Base-by-base conservation (phyloP, 2,888 invertebrate species). In the Alcis repandata region DNA sequence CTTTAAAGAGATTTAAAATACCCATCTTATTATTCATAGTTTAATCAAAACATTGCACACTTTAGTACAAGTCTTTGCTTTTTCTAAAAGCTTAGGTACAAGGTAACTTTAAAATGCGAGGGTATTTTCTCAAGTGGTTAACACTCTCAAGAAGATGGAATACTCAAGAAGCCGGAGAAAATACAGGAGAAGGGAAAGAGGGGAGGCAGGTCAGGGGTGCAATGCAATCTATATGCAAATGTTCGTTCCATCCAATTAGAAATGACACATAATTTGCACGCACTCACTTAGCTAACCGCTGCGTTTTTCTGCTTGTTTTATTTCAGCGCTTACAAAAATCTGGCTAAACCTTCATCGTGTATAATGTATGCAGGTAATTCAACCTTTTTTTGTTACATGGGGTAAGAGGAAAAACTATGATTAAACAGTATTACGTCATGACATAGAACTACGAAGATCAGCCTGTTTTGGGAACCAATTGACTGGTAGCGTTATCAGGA, bases 191-290 rank as follows among this genome's bases (percentile, higher is more conserved):
- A 27, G 15, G 54, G 41, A 22, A 33, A 10, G n/a, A 40, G 36
- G 20, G 51, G 32, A 27, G 15, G 20, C 53, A n/a, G 56, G 78
- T 66, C 71, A 74, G 82, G 83, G 80, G 77, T 69, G 74, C 79
- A 71, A 75, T 82, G 87, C 90, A 89, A 90, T 90, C 84, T 90
- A 88, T 86, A 90, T 90, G 90, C 87, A 87, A 90, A 90, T 90
- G 81, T 84, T 73, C 78, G 79, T 86, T 84, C 83, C 80, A 79
- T 83, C 79, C 85, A 88, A 88, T 88, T 88, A 89, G 81, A 83
- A 79, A 80, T 79, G 78, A 81, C 77, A 83, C 76, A 77, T 82
- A 76, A 78, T 76, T 67, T 66, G 1, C 38, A 79, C 80, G 69
- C 77, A 79, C 63, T 78, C 48, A 15, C 48, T 3, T 3, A 1